Conservation (phyloP, 2,113 vertebrate species). For the Cyanistes caeruleus region DNA sequence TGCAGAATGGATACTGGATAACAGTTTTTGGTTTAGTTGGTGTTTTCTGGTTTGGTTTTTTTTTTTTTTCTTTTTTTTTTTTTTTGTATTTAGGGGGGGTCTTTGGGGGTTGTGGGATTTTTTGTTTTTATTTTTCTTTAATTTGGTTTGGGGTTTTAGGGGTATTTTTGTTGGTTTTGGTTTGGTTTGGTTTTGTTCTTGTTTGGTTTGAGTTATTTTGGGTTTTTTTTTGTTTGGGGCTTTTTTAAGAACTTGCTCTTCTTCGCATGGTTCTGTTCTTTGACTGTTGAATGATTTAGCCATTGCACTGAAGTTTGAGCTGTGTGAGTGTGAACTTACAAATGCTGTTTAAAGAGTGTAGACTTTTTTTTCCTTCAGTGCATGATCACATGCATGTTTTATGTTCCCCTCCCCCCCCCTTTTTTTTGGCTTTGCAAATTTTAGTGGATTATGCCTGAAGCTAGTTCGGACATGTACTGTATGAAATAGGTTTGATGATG, state of each 20-base stretch:
- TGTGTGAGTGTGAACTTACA: conserved; percentile 69
- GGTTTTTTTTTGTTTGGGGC: background rate
- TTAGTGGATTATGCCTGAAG: conserved; percentile 14
- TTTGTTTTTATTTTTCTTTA: too few relatives aligned
- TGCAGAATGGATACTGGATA: conserved; percentile 76
- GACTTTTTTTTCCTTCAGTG: conserved; percentile 2
- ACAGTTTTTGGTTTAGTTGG: conserved; percentile 36
- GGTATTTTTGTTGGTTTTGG: background rate
- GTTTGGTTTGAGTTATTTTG: background rate
- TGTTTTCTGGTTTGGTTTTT: background rate
- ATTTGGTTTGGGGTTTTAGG: background rate
- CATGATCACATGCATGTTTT: conserved; percentile 74
- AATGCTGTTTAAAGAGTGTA: conserved; percentile 36
- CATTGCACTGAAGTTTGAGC: conserved; percentile 78
- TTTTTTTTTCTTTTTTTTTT: background rate
- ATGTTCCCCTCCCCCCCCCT: background rate
- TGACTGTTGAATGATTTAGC: conserved; percentile 73
- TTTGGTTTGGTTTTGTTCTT: background rate
- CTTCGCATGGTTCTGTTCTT: conserved; percentile 81
- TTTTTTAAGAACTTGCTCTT: conserved; percentile 67
- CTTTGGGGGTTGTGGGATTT: too few relatives aligned
- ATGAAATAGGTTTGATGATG: background rate
- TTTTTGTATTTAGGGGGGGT: background rate
- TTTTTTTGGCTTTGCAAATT: conserved; percentile 69
- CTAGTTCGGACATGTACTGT: conserved; percentile 37